Conservation (phyloP, 2,113 vertebrate genomes). For the Dasyornis broadbenti region DNA sequence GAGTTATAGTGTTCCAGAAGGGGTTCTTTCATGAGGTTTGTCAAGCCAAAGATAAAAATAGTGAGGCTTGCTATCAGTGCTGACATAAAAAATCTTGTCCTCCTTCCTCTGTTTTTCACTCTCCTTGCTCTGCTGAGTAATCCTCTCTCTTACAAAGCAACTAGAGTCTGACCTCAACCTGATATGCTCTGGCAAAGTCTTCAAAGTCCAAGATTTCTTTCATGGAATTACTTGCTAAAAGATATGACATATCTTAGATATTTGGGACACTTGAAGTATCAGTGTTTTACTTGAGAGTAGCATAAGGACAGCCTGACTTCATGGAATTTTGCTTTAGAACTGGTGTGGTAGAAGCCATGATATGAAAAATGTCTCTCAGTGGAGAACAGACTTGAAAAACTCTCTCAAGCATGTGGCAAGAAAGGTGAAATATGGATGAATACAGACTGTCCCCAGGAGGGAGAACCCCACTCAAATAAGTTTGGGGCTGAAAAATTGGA, state of each 20-base stretch:
- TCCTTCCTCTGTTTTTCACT: not conserved
- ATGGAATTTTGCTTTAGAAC: not conserved
- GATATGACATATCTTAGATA: not conserved
- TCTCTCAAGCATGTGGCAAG: not conserved
- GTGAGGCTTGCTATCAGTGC: not conserved
- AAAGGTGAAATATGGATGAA: not conserved
- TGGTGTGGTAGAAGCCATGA: not conserved
- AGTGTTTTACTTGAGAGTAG: not conserved
- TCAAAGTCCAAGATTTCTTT: not conserved
- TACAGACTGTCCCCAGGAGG: not conserved
- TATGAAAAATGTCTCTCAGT: not conserved
- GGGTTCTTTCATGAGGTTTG: not conserved
- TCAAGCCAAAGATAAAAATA: not conserved
- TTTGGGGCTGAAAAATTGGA: not conserved
- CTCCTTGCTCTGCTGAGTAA: not conserved
- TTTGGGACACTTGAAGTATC: not conserved
- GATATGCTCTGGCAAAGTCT: not conserved
- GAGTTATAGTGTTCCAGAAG: not conserved
- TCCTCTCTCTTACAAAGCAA: not conserved
- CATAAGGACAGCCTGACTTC: not conserved
- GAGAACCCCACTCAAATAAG: not conserved
- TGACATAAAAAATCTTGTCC: not conserved
- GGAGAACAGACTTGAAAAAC: not conserved
- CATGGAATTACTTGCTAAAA: not conserved
- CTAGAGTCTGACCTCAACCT: not conserved